Conservation (phyloP, 1,140 invertebrate genomes). For the Pantala flavescens region DNA sequence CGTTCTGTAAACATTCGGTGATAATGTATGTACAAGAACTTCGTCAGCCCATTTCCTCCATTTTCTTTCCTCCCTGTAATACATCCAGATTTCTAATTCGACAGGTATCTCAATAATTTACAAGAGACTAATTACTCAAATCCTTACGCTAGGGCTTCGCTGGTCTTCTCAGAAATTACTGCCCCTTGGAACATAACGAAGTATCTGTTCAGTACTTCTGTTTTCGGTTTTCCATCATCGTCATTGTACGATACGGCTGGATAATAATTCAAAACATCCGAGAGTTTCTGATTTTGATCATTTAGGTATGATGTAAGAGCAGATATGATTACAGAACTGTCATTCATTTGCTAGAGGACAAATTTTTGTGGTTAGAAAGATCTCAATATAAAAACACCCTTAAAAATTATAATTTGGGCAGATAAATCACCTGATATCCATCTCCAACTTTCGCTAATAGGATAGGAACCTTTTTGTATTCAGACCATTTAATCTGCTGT, state of each 20-base stretch:
- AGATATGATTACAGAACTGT: conserved; percentile 91
- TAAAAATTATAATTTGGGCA: background rate
- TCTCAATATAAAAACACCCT: background rate
- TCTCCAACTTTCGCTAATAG: conserved; percentile 63
- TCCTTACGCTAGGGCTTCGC: conserved; percentile 52
- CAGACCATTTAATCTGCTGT: conserved; percentile 85
- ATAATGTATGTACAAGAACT: conserved; percentile 81
- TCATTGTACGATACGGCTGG: conserved; percentile 58
- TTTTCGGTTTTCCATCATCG: conserved; percentile 53
- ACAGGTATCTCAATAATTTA: background rate
- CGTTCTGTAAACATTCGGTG: conserved; percentile 94
- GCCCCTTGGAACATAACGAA: conserved; percentile 76
- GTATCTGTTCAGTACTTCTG: conserved; percentile 88
- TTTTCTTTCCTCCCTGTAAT: conserved; percentile 73
- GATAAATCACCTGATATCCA: conserved; percentile 49
- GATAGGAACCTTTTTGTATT: conserved; percentile 94
- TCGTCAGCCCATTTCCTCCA: conserved; percentile 94
- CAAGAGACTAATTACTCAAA: conserved; percentile 15
- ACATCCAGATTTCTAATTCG: conserved; percentile 15
- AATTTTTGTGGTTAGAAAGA: background rate
- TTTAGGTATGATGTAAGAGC: conserved; percentile 65
- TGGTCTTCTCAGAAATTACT: conserved; percentile 40
- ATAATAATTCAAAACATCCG: conserved; percentile 72
- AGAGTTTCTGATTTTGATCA: conserved; percentile 49
- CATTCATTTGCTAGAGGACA: conserved; percentile 67